A percentile compares a stretch with the other conserved stretches of the same genome.
These are phyloP conservation scores for Hypotaenidia philippensis DNA, from an alignment of 2,797 vertebrate species.

Conservation along the genomic window DNA sequence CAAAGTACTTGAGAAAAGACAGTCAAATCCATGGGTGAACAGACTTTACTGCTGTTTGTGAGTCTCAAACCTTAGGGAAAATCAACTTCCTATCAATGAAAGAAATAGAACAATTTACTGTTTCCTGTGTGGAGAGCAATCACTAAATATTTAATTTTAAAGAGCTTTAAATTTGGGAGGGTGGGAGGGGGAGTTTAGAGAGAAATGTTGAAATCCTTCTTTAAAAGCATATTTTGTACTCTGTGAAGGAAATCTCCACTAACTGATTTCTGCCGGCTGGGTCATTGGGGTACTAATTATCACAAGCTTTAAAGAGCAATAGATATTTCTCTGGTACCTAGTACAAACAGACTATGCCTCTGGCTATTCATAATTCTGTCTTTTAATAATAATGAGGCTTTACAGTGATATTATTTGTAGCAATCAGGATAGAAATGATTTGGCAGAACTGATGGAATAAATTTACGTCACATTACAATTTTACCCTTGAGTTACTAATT, in stretches of 20 bases:
- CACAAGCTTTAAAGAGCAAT: slow-evolving; percentile 14
- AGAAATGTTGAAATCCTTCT: neutral
- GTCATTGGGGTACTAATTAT: slow-evolving; percentile 28
- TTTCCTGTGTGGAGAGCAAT: slow-evolving; percentile 12
- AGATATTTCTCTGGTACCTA: neutral
- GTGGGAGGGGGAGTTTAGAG: neutral
- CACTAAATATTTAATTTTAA: neutral
- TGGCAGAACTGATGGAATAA: slow-evolving; percentile 36
- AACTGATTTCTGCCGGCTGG: slow-evolving; percentile 16
- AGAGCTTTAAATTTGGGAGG: neutral
- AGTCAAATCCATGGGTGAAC: neutral
- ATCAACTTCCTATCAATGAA: neutral
- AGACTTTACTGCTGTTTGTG: neutral
- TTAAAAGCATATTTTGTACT: slow-evolving; percentile 11
- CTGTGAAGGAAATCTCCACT: neutral
- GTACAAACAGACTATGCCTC: slow-evolving; percentile 33
- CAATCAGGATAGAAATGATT: slow-evolving; percentile 40
- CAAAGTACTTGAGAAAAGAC: neutral
- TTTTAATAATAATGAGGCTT: slow-evolving; percentile 43
- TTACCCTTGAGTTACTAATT: slow-evolving; percentile 49
- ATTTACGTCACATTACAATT: slow-evolving; percentile 15
- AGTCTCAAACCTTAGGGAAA: slow-evolving; percentile 16
- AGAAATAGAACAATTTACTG: neutral
- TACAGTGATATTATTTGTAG: neutral
- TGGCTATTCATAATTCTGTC: slow-evolving; percentile 20